A percentile compares a stretch with the other conserved stretches of the same genome.
These are phyloP conservation scores for Serinus canaria DNA, from an alignment of 2,113 vertebrate genomes.

Conservation along the genomic window DNA sequence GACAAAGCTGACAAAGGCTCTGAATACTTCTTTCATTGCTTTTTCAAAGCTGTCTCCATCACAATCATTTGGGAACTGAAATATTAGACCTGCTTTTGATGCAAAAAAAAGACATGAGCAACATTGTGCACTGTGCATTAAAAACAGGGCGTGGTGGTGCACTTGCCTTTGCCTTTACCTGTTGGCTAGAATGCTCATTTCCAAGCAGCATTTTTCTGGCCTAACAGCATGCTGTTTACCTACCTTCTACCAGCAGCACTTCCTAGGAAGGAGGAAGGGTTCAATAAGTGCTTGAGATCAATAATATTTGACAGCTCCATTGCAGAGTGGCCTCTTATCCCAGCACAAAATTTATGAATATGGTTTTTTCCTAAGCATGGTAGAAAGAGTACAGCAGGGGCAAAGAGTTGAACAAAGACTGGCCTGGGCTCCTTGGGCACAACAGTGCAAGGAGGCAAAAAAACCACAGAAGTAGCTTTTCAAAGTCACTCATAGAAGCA, in stretches of 20 bases:
- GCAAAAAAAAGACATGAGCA: background rate
- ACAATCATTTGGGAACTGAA: background rate
- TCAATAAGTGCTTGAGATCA: background rate
- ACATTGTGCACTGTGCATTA: accelerated
- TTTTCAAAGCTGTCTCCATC: background rate
- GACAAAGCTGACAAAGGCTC: background rate
- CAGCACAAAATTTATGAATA: accelerated
- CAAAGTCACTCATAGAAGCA: background rate
- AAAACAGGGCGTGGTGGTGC: background rate
- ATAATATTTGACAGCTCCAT: background rate
- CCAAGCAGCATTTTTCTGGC: background rate
- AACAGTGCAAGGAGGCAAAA: background rate
- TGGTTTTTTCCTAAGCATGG: background rate
- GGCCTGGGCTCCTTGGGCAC: too few relatives aligned
- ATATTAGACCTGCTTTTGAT: background rate
- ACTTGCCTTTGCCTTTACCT: background rate
- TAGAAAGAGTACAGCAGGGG: background rate
- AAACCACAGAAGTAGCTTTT: background rate
- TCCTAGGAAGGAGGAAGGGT: background rate
- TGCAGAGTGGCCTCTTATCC: background rate
- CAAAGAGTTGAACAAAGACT: background rate
- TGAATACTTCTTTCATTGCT: background rate
- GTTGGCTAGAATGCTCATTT: background rate
- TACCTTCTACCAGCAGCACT: background rate
- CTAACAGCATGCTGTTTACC: background rate